phyloP scores from a whole-genome alignment of 2,797 vertebrate species.

The Tiaroga cobitis region DNA sequence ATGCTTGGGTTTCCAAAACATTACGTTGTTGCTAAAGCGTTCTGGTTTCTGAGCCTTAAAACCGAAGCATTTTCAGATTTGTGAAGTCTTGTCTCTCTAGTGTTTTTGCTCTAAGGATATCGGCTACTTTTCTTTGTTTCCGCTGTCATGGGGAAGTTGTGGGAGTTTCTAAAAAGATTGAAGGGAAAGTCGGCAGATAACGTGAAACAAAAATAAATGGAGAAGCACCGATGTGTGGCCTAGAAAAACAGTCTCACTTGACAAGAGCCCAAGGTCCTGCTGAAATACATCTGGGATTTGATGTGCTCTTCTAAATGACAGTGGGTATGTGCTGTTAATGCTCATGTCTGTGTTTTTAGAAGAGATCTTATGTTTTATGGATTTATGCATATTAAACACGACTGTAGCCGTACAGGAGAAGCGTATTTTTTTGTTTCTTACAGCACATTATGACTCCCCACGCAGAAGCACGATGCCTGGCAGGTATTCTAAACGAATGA shows the following conservation, averaged over 20 bases:
- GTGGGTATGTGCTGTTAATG: slow-evolving; percentile 46
- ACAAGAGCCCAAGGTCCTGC: slow-evolving; percentile 36
- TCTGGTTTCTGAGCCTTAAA: neutral
- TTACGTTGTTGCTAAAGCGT: neutral
- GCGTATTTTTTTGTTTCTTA: slow-evolving; percentile 7
- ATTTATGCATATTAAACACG: slow-evolving; percentile 51
- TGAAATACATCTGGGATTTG: slow-evolving; percentile 45
- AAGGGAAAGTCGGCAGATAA: neutral
- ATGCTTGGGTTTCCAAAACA: neutral
- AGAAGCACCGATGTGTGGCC: slow-evolving; percentile 15
- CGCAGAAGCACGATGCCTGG: slow-evolving; percentile 30
- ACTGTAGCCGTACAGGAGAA: slow-evolving; percentile 35
- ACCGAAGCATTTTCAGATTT: neutral
- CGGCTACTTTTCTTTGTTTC: neutral
- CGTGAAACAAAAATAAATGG: slow-evolving; percentile 17
- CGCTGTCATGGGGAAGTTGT: neutral
- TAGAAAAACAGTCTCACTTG: slow-evolving; percentile 42
- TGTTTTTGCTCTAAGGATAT: slow-evolving; percentile 2
- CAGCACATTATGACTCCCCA: slow-evolving; percentile 10
- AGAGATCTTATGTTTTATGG: slow-evolving; percentile 50
- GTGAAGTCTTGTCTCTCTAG: neutral
- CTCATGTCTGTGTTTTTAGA: slow-evolving; percentile 40
- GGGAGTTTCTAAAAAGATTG: slow-evolving; percentile 17
- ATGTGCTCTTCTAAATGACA: slow-evolving; percentile 33
- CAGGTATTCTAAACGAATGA: slow-evolving; percentile 36